A percentile compares a stretch with the other conserved stretches of the same genome.
Evolutionary conservation across 2,113 vertebrate species (phyloP).

Genomic region (Colaptes auratus): DNA sequence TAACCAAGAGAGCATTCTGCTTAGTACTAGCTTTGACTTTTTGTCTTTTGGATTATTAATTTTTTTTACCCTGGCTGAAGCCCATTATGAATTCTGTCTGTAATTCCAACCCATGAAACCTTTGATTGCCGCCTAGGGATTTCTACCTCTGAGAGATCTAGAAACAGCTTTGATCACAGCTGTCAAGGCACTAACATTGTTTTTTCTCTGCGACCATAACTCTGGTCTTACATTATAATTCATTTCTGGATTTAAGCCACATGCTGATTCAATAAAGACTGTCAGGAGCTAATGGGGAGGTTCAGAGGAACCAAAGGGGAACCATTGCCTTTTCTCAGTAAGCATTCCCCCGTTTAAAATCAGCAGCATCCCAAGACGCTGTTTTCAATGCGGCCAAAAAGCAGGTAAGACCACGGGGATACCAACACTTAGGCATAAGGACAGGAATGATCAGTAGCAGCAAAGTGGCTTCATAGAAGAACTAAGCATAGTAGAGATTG

Average conservation of each 20-base stretch:
- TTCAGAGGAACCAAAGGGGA: not conserved
- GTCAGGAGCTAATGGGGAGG: constrained; percentile 30
- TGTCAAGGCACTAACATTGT: constrained; percentile 43
- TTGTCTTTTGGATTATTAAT: no score
- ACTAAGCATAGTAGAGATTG: not conserved
- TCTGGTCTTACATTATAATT: constrained; percentile 53
- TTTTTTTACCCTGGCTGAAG: not conserved
- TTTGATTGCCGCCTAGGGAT: constrained; percentile 38
- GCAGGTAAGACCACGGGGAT: not conserved
- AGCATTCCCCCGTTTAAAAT: not conserved
- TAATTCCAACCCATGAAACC: constrained; percentile 30
- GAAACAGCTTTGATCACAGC: constrained; percentile 61
- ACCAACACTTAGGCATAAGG: not conserved
- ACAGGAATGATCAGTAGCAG: not conserved
- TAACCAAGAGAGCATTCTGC: not conserved
- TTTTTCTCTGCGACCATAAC: constrained; percentile 42
- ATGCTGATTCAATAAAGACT: constrained; percentile 22
- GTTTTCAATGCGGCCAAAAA: not conserved
- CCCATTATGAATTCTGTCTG: not conserved
- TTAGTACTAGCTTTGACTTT: no score
- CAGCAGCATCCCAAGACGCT: not conserved
- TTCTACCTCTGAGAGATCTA: constrained; percentile 31
- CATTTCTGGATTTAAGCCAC: constrained; percentile 38
- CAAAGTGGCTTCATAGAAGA: not conserved
- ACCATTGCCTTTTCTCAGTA: not conserved